Percentiles rank a stretch among this genome's conserved stretches.
Conservation (phyloP, 2,797 vertebrate genomes). For the Cuniculus paca region DNA sequence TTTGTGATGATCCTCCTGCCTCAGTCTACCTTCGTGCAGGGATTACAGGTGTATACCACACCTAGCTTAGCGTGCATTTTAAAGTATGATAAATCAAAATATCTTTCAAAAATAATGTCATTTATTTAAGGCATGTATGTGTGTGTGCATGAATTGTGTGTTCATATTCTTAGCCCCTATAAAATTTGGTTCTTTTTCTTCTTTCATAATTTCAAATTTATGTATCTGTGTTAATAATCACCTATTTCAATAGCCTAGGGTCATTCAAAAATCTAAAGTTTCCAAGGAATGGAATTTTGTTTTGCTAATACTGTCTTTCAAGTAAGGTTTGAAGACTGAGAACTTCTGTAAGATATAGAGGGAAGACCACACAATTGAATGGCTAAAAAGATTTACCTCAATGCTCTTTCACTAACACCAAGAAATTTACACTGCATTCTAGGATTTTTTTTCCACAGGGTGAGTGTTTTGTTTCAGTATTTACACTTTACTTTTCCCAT, state of each 20-base stretch:
- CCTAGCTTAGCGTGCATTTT: not conserved
- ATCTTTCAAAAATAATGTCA: not conserved
- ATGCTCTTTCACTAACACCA: not conserved
- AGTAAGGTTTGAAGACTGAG: not conserved
- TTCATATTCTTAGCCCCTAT: not conserved
- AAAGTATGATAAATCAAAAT: not conserved
- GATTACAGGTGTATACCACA: not conserved
- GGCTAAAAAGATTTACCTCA: not conserved
- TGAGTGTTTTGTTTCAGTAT: not conserved
- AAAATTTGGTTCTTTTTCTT: not conserved
- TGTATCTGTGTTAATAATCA: not conserved
- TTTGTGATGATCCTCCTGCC: not conserved
- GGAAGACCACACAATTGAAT: not conserved
- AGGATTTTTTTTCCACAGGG: not conserved
- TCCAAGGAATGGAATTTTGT: not conserved
- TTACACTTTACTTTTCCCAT: not conserved
- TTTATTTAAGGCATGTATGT: not conserved
- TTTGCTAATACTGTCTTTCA: conserved; percentile 35
- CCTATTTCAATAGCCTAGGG: not conserved
- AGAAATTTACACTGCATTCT: not conserved
- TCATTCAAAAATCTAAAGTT: not conserved
- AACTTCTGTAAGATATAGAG: not conserved
- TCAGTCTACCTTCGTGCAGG: not conserved
- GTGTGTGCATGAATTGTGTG: too few relatives aligned
- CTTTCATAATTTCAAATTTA: not conserved